These are phyloP conservation scores for Planococcus citri DNA, from an alignment of 1,140 invertebrate genomes.

Conservation along the genomic window DNA sequence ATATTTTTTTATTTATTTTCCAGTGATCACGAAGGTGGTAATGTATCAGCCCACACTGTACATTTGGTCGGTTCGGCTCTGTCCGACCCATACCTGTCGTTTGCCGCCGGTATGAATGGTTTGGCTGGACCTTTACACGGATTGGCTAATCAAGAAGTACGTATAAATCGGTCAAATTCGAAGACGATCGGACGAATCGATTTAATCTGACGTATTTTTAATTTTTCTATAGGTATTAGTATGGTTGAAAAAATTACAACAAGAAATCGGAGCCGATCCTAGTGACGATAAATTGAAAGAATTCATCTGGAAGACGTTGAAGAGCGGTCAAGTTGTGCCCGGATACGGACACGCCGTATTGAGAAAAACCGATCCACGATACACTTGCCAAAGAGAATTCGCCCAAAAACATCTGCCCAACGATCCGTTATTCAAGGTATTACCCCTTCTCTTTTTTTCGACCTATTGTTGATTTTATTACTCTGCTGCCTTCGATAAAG, in stretches of 20 bases:
- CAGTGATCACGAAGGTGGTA: conserved; percentile 88
- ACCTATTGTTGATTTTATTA: background rate
- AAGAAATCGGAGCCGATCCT: conserved; percentile 65
- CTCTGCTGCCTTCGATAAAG: too few species aligned
- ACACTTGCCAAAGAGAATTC: conserved; percentile 89
- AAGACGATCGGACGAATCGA: background rate
- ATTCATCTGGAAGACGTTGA: conserved; percentile 89
- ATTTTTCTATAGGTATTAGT: conserved; percentile 48
- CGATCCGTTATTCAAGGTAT: conserved; percentile 75
- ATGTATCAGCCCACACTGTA: conserved; percentile 87
- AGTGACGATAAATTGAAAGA: conserved; percentile 80
- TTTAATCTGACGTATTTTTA: background rate
- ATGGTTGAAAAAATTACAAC: conserved; percentile 68
- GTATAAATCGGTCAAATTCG: background rate
- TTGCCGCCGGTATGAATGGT: conserved; percentile 88
- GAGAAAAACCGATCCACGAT: conserved; percentile 90
- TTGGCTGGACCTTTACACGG: conserved; percentile 92
- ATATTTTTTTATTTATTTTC: conserved; percentile 25
- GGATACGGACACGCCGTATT: conserved; percentile 95
- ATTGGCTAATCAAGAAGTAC: conserved; percentile 81
- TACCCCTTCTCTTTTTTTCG: too few species aligned
- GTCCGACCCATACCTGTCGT: conserved; percentile 88
- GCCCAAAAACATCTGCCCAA: conserved; percentile 87
- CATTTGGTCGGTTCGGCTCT: conserved; percentile 91
- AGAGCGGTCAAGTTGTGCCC: conserved; percentile 89